phyloP scores from a whole-genome alignment of 30 jellyfish, hydroid and myxozoan genomes.

The Nemopilema nomurai region DNA sequence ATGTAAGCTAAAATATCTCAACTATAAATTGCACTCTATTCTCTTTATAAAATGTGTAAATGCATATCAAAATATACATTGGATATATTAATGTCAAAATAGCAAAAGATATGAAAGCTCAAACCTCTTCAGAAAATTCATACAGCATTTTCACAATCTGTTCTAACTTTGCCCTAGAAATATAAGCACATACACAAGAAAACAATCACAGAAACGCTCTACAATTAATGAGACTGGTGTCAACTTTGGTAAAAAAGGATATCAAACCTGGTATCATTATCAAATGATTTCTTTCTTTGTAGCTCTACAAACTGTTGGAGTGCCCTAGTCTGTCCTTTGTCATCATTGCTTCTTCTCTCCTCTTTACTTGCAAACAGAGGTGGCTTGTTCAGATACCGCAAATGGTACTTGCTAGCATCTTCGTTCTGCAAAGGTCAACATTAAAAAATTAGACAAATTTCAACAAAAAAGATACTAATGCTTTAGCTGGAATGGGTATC shows the following conservation, averaged over 20 bases:
- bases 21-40: too few species aligned
- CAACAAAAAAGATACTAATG: too few species aligned
- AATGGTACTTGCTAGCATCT: slow-evolving; percentile 29
- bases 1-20: too few species aligned
- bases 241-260: background rate
- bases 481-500: too few species aligned
- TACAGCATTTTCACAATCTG: background rate
- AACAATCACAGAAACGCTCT: background rate
- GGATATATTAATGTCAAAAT: too few species aligned
- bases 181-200: background rate
- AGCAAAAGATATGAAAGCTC: too few species aligned
- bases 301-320: slow-evolving; percentile 35
- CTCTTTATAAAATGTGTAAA: too few species aligned
- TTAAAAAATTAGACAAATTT: background rate
- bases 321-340: slow-evolving; percentile 1
- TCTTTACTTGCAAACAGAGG: slow-evolving; percentile 5
- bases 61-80: too few species aligned
- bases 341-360: background rate
- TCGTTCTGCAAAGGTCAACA: slow-evolving; percentile 14
- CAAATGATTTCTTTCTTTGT: slow-evolving; percentile 41
- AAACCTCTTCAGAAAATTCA: background rate
- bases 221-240: background rate
- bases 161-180: background rate
- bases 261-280: slow-evolving; percentile 27
- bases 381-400: slow-evolving; percentile 46